phyloP scores from a whole-genome alignment of 2,797 vertebrate genomes.

The Crenuchus spilurus region DNA sequence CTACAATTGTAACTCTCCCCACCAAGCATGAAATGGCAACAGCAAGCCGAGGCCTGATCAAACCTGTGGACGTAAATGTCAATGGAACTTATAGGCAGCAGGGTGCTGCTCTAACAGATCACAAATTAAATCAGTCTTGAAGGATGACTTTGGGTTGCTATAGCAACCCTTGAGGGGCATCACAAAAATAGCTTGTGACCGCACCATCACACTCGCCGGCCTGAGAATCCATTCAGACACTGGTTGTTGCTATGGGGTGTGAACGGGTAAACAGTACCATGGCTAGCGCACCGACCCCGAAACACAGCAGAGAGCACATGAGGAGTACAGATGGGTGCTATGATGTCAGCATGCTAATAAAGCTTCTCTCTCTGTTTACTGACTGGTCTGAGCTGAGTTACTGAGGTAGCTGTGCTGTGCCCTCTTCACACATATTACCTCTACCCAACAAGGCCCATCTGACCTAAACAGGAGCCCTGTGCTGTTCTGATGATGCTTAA shows the following conservation, averaged over 20 bases:
- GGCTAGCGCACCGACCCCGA: not conserved
- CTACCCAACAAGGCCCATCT: no score
- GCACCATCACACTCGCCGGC: not conserved
- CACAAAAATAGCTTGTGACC: slow-evolving; percentile 29
- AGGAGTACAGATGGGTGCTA: not conserved
- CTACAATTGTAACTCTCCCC: no score
- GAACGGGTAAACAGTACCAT: slow-evolving; percentile 20
- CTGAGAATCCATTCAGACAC: not conserved
- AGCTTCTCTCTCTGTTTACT: not conserved
- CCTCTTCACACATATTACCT: not conserved
- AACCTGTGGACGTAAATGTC: not conserved
- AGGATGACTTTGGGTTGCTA: slow-evolving; percentile 36
- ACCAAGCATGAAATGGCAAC: no score
- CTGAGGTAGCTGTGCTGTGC: not conserved
- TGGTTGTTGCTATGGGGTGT: slow-evolving; percentile 8
- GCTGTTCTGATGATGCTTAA: no score
- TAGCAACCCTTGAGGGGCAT: slow-evolving; percentile 15
- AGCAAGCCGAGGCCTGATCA: not conserved
- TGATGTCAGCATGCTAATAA: slow-evolving; percentile 41
- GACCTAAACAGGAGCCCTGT: no score
- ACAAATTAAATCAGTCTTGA: slow-evolving; percentile 24
- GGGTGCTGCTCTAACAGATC: not conserved
- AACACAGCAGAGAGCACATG: not conserved
- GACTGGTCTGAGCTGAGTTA: slow-evolving; percentile 1
- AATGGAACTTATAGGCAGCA: not conserved